Percentiles rank a stretch among this genome's conserved stretches.
These are phyloP conservation scores for Bruchidius siliquastri DNA, from an alignment of 2,888 invertebrate species.

Conservation along the genomic window DNA sequence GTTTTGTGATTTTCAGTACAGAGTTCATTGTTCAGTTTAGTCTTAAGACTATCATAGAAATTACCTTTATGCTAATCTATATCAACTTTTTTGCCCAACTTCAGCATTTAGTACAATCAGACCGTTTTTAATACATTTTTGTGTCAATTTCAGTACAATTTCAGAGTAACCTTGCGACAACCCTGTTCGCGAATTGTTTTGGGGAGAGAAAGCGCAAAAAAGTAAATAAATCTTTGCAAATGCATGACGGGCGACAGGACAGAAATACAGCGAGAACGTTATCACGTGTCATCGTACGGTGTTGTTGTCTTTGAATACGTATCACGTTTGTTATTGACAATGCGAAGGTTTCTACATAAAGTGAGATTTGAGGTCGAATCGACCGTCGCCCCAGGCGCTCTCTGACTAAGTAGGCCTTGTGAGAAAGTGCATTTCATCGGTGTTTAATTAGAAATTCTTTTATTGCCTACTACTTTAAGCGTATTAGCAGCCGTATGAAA, in stretches of 20 bases:
- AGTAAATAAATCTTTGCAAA: background rate
- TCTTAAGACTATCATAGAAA: too few relatives aligned
- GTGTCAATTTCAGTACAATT: too few relatives aligned
- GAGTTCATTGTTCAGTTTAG: too few relatives aligned
- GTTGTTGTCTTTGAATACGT: background rate
- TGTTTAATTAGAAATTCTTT: background rate
- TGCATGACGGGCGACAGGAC: background rate
- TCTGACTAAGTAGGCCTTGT: slow-evolving; percentile 20
- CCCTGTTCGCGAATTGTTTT: too few relatives aligned
- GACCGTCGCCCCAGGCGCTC: slow-evolving; percentile 14
- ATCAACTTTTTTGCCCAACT: too few relatives aligned
- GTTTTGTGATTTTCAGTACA: too few relatives aligned
- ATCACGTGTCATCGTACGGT: background rate
- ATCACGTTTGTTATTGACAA: slow-evolving; percentile 10
- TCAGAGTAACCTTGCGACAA: too few relatives aligned
- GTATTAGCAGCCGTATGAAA: background rate
- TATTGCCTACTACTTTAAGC: background rate
- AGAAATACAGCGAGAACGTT: background rate
- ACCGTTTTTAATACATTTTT: too few relatives aligned
- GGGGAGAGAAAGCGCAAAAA: too few relatives aligned
- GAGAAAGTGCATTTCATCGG: slow-evolving; percentile 23
- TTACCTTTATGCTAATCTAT: too few relatives aligned
- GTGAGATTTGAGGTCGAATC: slow-evolving; percentile 24
- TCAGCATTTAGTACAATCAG: too few relatives aligned
- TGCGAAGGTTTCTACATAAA: slow-evolving; percentile 17